phyloP scores from a whole-genome alignment of 2,888 invertebrate species.

The Chironomus riparius region DNA sequence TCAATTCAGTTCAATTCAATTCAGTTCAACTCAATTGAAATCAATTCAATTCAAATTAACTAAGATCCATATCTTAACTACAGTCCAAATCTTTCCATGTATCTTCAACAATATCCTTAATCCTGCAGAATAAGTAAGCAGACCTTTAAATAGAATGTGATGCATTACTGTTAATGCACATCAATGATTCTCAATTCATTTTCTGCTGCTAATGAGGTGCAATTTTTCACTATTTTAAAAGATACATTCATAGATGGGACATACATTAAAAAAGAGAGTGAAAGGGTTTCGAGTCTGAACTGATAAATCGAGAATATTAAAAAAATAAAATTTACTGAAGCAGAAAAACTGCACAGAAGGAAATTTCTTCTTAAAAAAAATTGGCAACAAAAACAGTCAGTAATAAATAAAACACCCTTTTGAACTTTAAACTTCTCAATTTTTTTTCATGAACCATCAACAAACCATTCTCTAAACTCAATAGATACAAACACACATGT shows the following conservation, averaged over 20 bases:
- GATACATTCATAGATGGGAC: too few relatives aligned
- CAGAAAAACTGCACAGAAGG: not conserved
- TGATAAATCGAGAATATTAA: not conserved
- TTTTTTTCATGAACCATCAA: not conserved
- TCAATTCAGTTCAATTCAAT: too few relatives aligned
- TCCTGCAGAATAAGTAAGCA: not conserved
- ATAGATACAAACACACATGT: too few relatives aligned
- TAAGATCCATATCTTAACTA: too few relatives aligned
- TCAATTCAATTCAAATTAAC: too few relatives aligned
- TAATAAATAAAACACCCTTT: conserved; percentile 26
- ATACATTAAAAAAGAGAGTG: not conserved
- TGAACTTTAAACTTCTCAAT: not conserved
- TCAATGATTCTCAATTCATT: conserved; percentile 13
- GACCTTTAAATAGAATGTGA: not conserved
- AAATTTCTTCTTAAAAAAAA: not conserved
- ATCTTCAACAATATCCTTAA: not conserved
- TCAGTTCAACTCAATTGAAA: too few relatives aligned
- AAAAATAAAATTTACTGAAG: not conserved
- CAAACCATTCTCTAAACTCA: too few relatives aligned
- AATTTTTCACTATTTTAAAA: conserved; percentile 21
- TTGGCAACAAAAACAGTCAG: not conserved
- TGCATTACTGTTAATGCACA: conserved; percentile 10
- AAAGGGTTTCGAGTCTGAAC: not conserved
- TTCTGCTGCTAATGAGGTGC: conserved; percentile 20
- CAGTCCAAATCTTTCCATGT: too few relatives aligned